Conservation (phyloP, 2,797 vertebrate genomes). For the Luscinia megarhynchos region DNA sequence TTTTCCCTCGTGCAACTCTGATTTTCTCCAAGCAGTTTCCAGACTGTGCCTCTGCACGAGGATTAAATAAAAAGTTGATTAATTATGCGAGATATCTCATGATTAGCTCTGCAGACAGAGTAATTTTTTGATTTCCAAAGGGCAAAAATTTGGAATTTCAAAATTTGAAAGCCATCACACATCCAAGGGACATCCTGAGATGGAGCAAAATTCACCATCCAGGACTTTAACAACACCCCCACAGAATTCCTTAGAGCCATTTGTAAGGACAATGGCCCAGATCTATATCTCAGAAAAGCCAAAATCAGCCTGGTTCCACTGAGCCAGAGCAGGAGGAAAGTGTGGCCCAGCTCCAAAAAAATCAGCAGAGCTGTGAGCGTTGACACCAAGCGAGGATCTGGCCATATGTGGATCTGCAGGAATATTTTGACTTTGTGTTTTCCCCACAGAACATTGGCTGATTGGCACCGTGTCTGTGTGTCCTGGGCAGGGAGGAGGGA, state of each 20-base stretch:
- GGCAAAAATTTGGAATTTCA: background rate
- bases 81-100: background rate
- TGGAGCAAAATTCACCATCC: background rate
- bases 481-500: background rate
- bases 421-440: conserved; percentile 1
- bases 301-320: background rate
- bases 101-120: background rate
- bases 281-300: background rate
- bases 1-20: background rate
- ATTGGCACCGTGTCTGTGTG: background rate
- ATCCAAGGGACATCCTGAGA: background rate
- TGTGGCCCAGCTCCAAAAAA: background rate
- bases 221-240: background rate
- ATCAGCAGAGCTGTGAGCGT: background rate
- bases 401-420: conserved; percentile 24
- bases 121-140: background rate
- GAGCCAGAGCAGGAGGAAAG: background rate
- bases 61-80: background rate
- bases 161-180: background rate
- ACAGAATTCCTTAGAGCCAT: background rate
- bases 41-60: background rate
- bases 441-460: background rate
- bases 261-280: background rate
- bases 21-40: background rate
- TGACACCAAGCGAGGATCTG: background rate